A percentile compares a stretch with the other conserved stretches of the same genome.
These are phyloP conservation scores for Tiaroga cobitis DNA, from an alignment of 2,797 vertebrate genomes.

Conservation along the genomic window DNA sequence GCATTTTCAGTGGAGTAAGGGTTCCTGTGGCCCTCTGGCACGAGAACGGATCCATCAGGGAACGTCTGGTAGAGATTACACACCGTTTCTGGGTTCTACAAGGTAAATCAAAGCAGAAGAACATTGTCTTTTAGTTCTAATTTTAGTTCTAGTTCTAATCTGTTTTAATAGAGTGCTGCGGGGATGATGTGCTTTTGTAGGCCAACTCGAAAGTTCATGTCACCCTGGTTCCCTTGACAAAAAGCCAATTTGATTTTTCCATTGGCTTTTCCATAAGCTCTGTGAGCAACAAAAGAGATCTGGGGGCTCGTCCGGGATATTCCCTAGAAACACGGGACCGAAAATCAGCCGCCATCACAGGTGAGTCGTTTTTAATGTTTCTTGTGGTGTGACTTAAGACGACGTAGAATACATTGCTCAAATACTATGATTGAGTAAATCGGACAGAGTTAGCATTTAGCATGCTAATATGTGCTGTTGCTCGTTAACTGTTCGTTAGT, in stretches of 20 bases:
- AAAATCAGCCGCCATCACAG: no score
- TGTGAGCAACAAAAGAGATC: not conserved
- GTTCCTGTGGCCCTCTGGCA: conserved; percentile 75
- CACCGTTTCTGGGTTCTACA: conserved; percentile 73
- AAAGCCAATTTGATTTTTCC: not conserved
- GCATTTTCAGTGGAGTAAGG: conserved; percentile 68
- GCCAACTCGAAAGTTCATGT: not conserved
- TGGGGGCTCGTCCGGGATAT: no score
- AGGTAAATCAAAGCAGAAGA: not conserved
- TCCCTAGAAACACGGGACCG: no score
- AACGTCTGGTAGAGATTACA: conserved; percentile 78
- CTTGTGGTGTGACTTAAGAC: no score
- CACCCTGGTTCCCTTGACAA: not conserved
- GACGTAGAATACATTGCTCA: no score
- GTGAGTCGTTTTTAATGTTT: no score
- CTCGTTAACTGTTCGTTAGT: not conserved
- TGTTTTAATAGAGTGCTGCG: not conserved
- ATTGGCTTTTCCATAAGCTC: not conserved
- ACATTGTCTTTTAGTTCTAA: not conserved
- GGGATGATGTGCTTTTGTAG: not conserved
- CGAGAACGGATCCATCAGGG: conserved; percentile 67
- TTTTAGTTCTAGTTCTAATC: no score
- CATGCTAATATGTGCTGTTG: not conserved
- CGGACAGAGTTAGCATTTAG: not conserved
- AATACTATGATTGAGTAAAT: no score